These are phyloP conservation scores for Encarsia formosa DNA, from an alignment of 2,888 invertebrate species.

Conservation along the genomic window DNA sequence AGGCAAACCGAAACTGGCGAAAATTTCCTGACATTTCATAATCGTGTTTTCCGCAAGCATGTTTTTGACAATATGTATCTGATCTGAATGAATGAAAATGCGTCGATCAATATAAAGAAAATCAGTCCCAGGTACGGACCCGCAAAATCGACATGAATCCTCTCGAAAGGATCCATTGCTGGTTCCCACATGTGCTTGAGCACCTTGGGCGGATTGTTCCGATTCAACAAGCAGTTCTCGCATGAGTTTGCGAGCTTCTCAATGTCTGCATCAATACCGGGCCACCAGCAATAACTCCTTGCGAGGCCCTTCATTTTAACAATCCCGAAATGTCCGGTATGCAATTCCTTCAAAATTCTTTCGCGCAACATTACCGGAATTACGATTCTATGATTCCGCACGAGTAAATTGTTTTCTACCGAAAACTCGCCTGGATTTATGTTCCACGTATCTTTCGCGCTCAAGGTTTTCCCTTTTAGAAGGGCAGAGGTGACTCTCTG, in stretches of 20 bases:
- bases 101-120: conserved; percentile 7
- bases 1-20: conserved; percentile 19
- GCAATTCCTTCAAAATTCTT: neutral
- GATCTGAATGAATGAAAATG: neutral
- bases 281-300: conserved; percentile 14
- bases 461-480: neutral
- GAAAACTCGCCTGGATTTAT: neutral
- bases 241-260: conserved; percentile 11
- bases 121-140: neutral
- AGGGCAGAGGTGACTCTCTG: neutral
- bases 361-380: neutral
- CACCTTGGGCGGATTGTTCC: neutral
- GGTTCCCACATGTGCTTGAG: conserved; percentile 4
- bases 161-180: neutral
- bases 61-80: conserved; percentile 1
- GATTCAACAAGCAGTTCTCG: conserved; percentile 1
- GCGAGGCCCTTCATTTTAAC: conserved; percentile 7
- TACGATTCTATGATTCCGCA: neutral
- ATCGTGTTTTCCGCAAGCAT: neutral
- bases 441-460: conserved; percentile 1
- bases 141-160: conserved; percentile 5
- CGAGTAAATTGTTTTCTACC: neutral
- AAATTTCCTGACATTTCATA: neutral
- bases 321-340: conserved; percentile 1
- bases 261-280: conserved; percentile 13